These are phyloP conservation scores for Aphidius ervi DNA, from an alignment of 1,140 invertebrate species.

Conservation along the genomic window DNA sequence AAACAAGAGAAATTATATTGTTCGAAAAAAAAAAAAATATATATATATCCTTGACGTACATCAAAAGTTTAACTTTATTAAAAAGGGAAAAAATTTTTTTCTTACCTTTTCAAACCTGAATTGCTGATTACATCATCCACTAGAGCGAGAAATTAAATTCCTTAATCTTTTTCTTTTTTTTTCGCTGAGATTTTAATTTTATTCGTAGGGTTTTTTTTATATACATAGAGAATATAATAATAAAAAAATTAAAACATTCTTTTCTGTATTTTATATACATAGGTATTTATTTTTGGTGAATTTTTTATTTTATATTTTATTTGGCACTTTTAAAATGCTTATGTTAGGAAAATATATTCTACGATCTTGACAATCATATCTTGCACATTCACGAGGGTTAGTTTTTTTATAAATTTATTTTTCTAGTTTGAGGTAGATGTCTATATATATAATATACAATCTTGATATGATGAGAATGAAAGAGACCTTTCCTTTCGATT, in stretches of 20 bases:
- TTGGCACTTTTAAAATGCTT: too few species aligned
- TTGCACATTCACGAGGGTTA: too few species aligned
- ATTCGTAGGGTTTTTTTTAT: slow-evolving; percentile 14
- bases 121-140: slow-evolving; percentile 18
- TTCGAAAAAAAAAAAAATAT: too few species aligned
- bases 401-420: too few species aligned
- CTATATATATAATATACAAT: not conserved
- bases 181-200: slow-evolving; percentile 13
- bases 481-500: slow-evolving; percentile 14
- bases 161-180: not conserved
- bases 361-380: too few species aligned
- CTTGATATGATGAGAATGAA: not conserved
- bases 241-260: not conserved
- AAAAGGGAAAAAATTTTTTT: not conserved
- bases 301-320: too few species aligned
- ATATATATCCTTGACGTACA: too few species aligned
- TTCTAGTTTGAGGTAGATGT: too few species aligned
- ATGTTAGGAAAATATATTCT: too few species aligned
- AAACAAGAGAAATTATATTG: too few species aligned
- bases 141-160: slow-evolving; percentile 18
- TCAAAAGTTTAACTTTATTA: too few species aligned
- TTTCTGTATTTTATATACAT: not conserved
- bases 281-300: not conserved
- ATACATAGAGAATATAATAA: not conserved
- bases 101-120: slow-evolving; percentile 8